Evolutionary conservation across 2,888 invertebrate genomes (phyloP).

Genomic region (Diplazon laetatorius): DNA sequence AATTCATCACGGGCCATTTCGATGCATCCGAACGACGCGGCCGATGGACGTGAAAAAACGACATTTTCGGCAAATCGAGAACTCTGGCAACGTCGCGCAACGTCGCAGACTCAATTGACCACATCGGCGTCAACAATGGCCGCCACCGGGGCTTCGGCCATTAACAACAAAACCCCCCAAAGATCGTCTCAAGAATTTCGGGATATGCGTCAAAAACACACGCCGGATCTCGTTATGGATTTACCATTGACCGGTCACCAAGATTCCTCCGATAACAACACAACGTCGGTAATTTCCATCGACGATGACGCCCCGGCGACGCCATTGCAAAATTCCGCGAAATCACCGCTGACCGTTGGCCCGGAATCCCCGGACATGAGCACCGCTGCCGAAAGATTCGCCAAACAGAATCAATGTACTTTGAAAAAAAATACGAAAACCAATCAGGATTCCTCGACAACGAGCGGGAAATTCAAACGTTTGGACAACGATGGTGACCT

Average conservation of each 20-base stretch:
- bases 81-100: constrained; percentile 86
- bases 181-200: constrained; percentile 81
- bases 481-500: constrained; percentile 61
- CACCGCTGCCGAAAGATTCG: constrained; percentile 90
- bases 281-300: constrained; percentile 79
- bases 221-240: constrained; percentile 93
- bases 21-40: constrained; percentile 60
- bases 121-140: too few species aligned
- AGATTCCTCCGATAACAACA: constrained; percentile 76
- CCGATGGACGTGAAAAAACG: constrained; percentile 73
- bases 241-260: constrained; percentile 85
- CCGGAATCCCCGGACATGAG: constrained; percentile 87
- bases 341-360: constrained; percentile 79
- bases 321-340: constrained; percentile 74
- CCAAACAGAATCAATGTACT: constrained; percentile 91
- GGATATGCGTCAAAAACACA: constrained; percentile 84
- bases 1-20: constrained; percentile 65
- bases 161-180: constrained; percentile 81
- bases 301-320: constrained; percentile 78
- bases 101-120: constrained; percentile 83
- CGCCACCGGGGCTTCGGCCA: too few species aligned
- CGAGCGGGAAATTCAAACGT: constrained; percentile 69
- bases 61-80: constrained; percentile 84
- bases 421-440: constrained; percentile 87
- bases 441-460: constrained; percentile 47